phyloP scores from a whole-genome alignment of 2,113 vertebrate species.

The Dicrurus megarhynchus region DNA sequence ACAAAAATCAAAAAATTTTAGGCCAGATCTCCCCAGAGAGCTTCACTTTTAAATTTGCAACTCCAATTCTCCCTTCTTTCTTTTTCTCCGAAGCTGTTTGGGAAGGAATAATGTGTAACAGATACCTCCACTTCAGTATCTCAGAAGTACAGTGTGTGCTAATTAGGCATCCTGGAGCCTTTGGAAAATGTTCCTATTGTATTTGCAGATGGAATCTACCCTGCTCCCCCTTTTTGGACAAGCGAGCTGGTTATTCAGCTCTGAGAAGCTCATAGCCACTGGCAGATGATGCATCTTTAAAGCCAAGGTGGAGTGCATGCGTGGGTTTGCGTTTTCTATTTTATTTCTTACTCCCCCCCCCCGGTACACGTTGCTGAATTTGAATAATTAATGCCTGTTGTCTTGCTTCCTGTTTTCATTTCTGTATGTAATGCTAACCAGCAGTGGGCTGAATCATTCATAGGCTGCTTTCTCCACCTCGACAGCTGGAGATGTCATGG shows the following conservation, averaged over 20 bases:
- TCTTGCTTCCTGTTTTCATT: constrained; percentile 61
- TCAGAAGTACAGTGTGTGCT: background rate
- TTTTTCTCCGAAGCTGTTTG: background rate
- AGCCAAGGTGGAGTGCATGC: background rate
- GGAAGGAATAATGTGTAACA: background rate
- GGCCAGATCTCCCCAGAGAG: background rate
- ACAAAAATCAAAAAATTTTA: background rate
- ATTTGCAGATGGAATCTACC: background rate
- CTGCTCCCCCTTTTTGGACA: background rate
- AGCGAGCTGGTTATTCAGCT: background rate
- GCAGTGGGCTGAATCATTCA: constrained; percentile 65
- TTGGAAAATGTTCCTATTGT: constrained; percentile 5
- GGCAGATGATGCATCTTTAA: background rate
- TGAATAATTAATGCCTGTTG: constrained; percentile 66
- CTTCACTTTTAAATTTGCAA: background rate
- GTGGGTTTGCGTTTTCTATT: background rate
- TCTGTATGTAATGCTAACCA: constrained; percentile 49
- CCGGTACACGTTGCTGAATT: background rate
- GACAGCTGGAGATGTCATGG: constrained; percentile 11
- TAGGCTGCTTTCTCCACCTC: constrained; percentile 13
- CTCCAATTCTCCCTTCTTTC: background rate
- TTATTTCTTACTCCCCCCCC: background rate
- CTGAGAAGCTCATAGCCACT: background rate
- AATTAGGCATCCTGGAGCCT: constrained; percentile 36
- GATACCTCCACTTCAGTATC: background rate